Evolutionary conservation across 2,888 invertebrate genomes (phyloP).

Genomic region (Tachystola acroxantha): DNA sequence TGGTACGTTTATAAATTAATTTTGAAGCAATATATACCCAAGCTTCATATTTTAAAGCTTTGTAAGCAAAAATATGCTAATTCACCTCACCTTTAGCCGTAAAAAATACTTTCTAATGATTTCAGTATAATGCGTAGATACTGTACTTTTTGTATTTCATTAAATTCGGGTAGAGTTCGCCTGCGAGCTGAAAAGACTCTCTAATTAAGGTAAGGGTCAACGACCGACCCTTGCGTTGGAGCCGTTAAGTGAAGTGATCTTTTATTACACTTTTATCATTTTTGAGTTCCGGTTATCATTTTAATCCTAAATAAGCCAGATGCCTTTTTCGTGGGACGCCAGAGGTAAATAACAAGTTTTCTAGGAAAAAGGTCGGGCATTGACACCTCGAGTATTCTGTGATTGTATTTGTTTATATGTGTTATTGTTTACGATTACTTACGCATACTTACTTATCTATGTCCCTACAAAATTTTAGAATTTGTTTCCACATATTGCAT

Average conservation of each 20-base stretch:
- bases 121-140: not conserved
- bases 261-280: constrained; percentile 11
- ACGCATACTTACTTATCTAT: no score
- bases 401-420: no score
- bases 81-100: not conserved
- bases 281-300: constrained; percentile 4
- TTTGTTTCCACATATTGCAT: no score
- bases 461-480: no score
- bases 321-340: constrained; percentile 5
- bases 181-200: constrained; percentile 9
- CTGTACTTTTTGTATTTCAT: not conserved
- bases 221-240: constrained; percentile 18
- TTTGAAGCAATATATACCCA: not conserved
- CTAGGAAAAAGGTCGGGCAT: not conserved
- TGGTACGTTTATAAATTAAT: constrained; percentile 41
- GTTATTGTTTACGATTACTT: no score
- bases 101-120: not conserved
- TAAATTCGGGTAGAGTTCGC: constrained; percentile 6
- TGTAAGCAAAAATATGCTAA: not conserved
- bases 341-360: not conserved
- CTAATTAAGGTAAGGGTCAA: constrained; percentile 20
- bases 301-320: constrained; percentile 8
- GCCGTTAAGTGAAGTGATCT: constrained; percentile 7
- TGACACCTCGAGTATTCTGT: no score
- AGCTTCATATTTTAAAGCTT: not conserved